Evolutionary conservation across 1,140 invertebrate genomes (phyloP).

Genomic region (Lepidotrigona ventralis): DNA sequence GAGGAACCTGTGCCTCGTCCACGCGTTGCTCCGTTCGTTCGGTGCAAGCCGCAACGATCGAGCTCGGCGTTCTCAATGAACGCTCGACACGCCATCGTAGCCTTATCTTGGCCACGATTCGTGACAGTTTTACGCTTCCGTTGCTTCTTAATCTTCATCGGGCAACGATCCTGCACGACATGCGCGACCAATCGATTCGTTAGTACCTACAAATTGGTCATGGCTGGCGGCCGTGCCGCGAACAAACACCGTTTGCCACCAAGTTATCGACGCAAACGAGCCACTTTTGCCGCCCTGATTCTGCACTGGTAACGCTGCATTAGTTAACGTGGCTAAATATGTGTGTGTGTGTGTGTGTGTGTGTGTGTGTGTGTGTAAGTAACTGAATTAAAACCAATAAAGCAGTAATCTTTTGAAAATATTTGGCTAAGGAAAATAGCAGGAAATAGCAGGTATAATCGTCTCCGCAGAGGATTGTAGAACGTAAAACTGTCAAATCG

Average conservation of each 20-base stretch:
- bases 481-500: too few relatives aligned
- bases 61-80: background rate
- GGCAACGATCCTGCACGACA: background rate
- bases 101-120: background rate
- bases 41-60: background rate
- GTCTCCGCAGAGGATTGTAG: too few relatives aligned
- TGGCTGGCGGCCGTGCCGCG: background rate
- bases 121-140: background rate
- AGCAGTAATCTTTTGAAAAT: too few relatives aligned
- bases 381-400: too few relatives aligned
- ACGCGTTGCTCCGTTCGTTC: slow-evolving; percentile 9
- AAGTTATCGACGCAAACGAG: background rate
- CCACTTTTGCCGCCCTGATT: too few relatives aligned
- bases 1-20: too few relatives aligned
- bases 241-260: slow-evolving; percentile 8
- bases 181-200: slow-evolving; percentile 13
- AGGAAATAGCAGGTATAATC: too few relatives aligned
- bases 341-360: too few relatives aligned
- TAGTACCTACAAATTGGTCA: background rate
- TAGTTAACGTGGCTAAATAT: too few relatives aligned
- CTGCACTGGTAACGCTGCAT: too few relatives aligned
- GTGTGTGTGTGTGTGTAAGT: too few relatives aligned
- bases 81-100: background rate
- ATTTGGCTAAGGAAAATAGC: too few relatives aligned
- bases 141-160: slow-evolving; percentile 1